phyloP scores from a whole-genome alignment of 2,113 vertebrate genomes.

The Noturus placidus region DNA sequence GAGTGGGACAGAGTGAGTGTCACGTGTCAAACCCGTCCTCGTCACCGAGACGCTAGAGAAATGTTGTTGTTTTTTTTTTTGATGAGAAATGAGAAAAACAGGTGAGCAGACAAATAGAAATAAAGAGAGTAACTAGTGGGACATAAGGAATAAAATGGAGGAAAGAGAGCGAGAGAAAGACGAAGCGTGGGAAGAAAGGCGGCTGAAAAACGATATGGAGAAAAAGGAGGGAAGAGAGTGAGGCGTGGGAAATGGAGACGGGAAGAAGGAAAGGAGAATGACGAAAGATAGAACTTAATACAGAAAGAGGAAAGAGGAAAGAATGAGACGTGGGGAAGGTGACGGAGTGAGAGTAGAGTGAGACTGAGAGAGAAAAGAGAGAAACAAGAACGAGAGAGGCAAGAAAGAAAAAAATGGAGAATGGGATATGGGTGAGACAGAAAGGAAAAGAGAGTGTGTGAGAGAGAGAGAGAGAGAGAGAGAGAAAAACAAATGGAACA shows the following conservation, averaged over 20 bases:
- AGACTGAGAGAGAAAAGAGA: not conserved
- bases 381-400: not conserved
- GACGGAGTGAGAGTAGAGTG: not conserved
- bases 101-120: not conserved
- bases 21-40: not conserved
- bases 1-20: constrained; percentile 95
- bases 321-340: not conserved
- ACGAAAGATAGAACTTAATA: not conserved
- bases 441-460: not conserved
- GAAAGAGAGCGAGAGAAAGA: not conserved
- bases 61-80: too few species aligned
- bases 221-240: not conserved
- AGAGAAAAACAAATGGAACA: too few species aligned
- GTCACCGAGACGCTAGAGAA: not conserved
- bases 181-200: not conserved
- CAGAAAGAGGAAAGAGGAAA: not conserved
- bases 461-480: not conserved
- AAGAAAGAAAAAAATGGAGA: not conserved
- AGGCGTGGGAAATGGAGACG: not conserved
- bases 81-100: not conserved
- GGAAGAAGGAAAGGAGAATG: not conserved
- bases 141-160: not conserved
- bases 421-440: not conserved
- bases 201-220: not conserved
- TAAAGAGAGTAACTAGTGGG: not conserved